A percentile compares a stretch with the other conserved stretches of the same genome.
Evolutionary conservation across 2,888 invertebrate genomes (phyloP).

Genomic region (Synanthedon tipuliformis): DNA sequence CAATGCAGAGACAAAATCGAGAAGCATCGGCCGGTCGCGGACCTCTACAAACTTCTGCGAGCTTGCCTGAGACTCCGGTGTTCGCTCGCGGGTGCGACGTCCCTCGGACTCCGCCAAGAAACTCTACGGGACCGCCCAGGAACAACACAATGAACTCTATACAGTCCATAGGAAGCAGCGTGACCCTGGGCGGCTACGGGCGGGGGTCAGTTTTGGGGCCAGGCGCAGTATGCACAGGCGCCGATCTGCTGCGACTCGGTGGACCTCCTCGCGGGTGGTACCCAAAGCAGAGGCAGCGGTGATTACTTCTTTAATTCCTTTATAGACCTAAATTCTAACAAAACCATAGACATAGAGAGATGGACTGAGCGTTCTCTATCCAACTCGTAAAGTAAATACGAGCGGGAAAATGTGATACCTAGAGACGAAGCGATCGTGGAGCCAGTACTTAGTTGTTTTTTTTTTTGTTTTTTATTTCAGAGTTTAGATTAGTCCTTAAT

Average conservation of each 20-base stretch:
- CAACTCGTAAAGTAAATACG: too few relatives aligned
- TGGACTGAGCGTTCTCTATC: too few relatives aligned
- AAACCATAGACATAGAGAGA: too few relatives aligned
- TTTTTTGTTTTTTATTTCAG: too few relatives aligned
- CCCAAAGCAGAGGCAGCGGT: slow-evolving; percentile 77
- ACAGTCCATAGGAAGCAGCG: slow-evolving; percentile 67
- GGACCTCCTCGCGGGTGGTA: slow-evolving; percentile 90
- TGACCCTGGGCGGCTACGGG: slow-evolving; percentile 62
- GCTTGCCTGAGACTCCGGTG: slow-evolving; percentile 89
- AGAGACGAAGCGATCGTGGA: too few relatives aligned
- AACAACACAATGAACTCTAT: slow-evolving; percentile 72
- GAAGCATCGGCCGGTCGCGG: slow-evolving; percentile 66
- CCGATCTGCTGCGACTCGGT: slow-evolving; percentile 83
- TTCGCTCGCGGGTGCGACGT: slow-evolving; percentile 88
- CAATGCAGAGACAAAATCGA: slow-evolving; percentile 60
- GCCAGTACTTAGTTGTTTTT: too few relatives aligned
- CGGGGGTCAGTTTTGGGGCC: slow-evolving; percentile 61
- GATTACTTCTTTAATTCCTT: slow-evolving; percentile 3
- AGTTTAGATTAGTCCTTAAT: too few relatives aligned
- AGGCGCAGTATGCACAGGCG: slow-evolving; percentile 71
- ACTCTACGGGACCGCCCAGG: slow-evolving; percentile 75
- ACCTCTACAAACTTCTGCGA: slow-evolving; percentile 84
- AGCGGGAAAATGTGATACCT: too few relatives aligned
- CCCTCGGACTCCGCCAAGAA: slow-evolving; percentile 83
- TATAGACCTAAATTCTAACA: too few relatives aligned